A percentile compares a stretch with the other conserved stretches of the same genome.
These are phyloP conservation scores for Prolemur simus DNA, from an alignment of 2,113 vertebrate genomes.

Conservation along the genomic window DNA sequence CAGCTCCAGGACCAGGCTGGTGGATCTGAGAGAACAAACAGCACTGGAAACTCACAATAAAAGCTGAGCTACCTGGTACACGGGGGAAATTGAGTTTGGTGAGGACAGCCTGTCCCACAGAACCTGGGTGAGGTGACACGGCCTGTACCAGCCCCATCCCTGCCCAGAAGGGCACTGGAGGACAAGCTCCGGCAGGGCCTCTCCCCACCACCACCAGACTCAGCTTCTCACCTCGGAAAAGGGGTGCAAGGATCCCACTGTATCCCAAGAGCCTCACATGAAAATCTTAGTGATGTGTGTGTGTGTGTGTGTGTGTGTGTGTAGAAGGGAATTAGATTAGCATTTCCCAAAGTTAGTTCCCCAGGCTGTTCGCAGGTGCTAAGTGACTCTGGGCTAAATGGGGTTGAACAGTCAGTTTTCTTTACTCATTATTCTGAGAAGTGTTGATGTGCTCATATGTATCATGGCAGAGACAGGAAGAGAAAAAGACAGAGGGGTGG, in stretches of 20 bases:
- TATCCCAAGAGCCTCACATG: neutral
- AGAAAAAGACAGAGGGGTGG: too few species aligned
- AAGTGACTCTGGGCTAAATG: neutral
- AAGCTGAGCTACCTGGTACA: neutral
- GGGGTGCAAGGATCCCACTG: neutral
- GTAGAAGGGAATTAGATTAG: neutral
- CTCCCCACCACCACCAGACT: neutral
- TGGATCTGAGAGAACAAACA: neutral
- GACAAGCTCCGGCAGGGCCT: neutral
- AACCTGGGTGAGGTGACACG: neutral
- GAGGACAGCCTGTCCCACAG: accelerated
- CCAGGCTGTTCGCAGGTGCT: neutral
- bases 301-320: accelerated
- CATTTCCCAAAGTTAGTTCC: neutral
- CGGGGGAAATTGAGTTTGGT: neutral
- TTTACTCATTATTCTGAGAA: neutral
- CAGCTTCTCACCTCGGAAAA: neutral
- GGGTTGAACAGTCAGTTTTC: neutral
- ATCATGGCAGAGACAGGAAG: neutral
- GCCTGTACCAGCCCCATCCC: accelerated
- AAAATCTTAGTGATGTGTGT: neutral
- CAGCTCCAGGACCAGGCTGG: neutral
- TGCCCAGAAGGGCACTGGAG: accelerated
- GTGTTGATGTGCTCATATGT: neutral
- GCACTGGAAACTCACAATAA: neutral